Base-by-base conservation (phyloP, 1,140 invertebrate genomes). In the Pectinophora gossypiella region DNA sequence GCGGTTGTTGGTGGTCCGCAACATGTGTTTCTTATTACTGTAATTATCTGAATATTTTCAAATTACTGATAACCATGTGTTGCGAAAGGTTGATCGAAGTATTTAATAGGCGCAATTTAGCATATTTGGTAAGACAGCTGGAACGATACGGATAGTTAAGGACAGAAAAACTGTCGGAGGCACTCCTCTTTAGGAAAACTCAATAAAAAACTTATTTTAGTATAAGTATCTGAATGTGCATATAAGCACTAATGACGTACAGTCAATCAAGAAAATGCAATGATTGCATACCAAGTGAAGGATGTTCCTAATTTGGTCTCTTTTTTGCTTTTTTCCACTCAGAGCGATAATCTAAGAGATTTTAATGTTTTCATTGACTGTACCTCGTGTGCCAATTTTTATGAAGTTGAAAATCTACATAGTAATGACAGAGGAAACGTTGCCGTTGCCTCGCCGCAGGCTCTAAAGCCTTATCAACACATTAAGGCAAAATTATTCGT, bases 381-480 rank as follows among this genome's bases (percentile, higher is more conserved):
- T 40, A 40, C 38, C 1, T 13, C n/a, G 15, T 16, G 48, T 42
- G 13, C 48, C 22, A 50, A 21, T 50, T 50, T 50, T 50, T 42
- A 0, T 9, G n/a, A 19, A 21, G 18, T 36, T 38, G 35, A 16
- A 50, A 42, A 50, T 50, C 38, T 63, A 51, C 48, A 56, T 54
- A 51, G 36, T 44, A 52, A 46, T 50, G 68, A 65, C 7, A 21
- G 19, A 44, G 42, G 42, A 20, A 44, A 44, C 19, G 16, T 32
- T 32, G n/a, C 27, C n/a, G n/a, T n/a, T n/a, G n/a, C n/a, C n/a
- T 9, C 27, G n/a, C 9, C n/a, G 27, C 27, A 32, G n/a, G 27
- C n/a, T 32, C 27, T 32, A n/a, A 32, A 32, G 27, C n/a, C 27
- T 32, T 32, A 32, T 32, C 27, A 32, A 32, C 27, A 32, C 6